A percentile compares a stretch with the other conserved stretches of the same genome.
phyloP scores from a whole-genome alignment of 2,888 invertebrate species.

The Cryptus viduatorius region DNA sequence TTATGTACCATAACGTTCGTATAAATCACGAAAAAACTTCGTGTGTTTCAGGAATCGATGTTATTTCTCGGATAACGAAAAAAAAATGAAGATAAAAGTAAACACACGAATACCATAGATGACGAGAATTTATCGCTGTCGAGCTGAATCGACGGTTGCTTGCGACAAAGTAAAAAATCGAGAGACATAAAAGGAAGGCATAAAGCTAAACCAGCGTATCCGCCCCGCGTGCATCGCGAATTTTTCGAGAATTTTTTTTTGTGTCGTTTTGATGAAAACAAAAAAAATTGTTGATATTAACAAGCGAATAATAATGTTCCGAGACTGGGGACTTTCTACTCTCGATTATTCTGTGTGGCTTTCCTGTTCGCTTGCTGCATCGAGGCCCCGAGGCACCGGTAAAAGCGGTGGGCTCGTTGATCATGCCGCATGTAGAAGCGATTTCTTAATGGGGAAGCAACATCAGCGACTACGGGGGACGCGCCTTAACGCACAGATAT shows the following conservation, averaged over 20 bases:
- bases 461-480: slow-evolving; percentile 27
- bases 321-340: slow-evolving; percentile 53
- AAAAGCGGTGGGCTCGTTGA: slow-evolving; percentile 19
- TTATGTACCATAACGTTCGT: slow-evolving; percentile 3
- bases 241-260: background rate
- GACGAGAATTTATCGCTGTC: slow-evolving; percentile 19
- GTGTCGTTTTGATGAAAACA: background rate
- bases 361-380: slow-evolving; percentile 40
- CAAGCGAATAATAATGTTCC: background rate
- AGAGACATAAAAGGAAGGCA: slow-evolving; percentile 58
- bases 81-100: background rate
- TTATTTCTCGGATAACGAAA: slow-evolving; percentile 1
- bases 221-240: slow-evolving; percentile 39
- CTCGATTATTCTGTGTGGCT: slow-evolving; percentile 25
- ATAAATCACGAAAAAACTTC: slow-evolving; percentile 14
- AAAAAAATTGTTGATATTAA: background rate
- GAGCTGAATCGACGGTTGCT: slow-evolving; percentile 3
- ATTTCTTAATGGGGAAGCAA: slow-evolving; percentile 62
- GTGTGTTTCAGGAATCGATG: slow-evolving; percentile 12
- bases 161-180: slow-evolving; percentile 26
- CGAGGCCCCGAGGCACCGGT: background rate
- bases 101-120: slow-evolving; percentile 4
- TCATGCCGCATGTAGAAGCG: slow-evolving; percentile 37
- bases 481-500: slow-evolving; percentile 54
- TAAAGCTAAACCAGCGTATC: slow-evolving; percentile 38